These are phyloP conservation scores for Triops cancriformis DNA, from an alignment of 1,140 invertebrate genomes.

Conservation along the genomic window DNA sequence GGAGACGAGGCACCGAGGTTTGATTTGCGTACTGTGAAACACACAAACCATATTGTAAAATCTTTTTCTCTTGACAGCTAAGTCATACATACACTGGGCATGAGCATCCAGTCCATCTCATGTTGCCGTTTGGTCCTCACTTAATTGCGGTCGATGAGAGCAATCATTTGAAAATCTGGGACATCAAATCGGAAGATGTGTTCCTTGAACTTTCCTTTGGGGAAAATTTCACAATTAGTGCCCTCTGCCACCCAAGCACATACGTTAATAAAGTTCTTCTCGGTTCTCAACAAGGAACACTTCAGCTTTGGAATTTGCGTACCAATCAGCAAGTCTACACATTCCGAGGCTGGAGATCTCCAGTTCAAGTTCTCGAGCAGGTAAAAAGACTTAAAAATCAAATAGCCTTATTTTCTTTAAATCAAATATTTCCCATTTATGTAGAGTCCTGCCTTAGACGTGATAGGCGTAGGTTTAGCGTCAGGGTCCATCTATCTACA, in stretches of 20 bases:
- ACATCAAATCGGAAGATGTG: slow-evolving; percentile 55
- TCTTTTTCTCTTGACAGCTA: slow-evolving; percentile 40
- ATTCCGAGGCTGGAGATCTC: slow-evolving; percentile 65
- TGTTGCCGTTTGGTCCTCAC: slow-evolving; percentile 80
- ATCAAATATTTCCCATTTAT: slow-evolving; percentile 28
- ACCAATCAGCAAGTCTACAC: slow-evolving; percentile 65
- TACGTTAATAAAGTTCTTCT: slow-evolving; percentile 94
- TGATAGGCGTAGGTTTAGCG: slow-evolving; percentile 73
- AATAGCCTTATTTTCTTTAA: neutral
- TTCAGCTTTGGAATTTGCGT: slow-evolving; percentile 88
- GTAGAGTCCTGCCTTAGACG: slow-evolving; percentile 75
- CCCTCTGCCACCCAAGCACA: slow-evolving; percentile 76
- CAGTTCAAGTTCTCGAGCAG: slow-evolving; percentile 61
- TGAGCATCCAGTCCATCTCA: slow-evolving; percentile 54
- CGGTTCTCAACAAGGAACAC: slow-evolving; percentile 72
- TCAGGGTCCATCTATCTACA: slow-evolving; percentile 77
- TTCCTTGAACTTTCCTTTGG: slow-evolving; percentile 51
- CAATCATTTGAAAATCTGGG: slow-evolving; percentile 73
- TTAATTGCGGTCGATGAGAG: slow-evolving; percentile 74
- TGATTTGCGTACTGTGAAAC: neutral
- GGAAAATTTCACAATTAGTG: slow-evolving; percentile 62
- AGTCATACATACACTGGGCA: slow-evolving; percentile 75
- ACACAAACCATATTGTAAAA: slow-evolving; percentile 7
- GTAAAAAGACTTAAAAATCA: slow-evolving; percentile 32
- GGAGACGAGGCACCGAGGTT: slow-evolving; percentile 73